phyloP scores from a whole-genome alignment of 2,113 vertebrate genomes.

The Bos indicus region DNA sequence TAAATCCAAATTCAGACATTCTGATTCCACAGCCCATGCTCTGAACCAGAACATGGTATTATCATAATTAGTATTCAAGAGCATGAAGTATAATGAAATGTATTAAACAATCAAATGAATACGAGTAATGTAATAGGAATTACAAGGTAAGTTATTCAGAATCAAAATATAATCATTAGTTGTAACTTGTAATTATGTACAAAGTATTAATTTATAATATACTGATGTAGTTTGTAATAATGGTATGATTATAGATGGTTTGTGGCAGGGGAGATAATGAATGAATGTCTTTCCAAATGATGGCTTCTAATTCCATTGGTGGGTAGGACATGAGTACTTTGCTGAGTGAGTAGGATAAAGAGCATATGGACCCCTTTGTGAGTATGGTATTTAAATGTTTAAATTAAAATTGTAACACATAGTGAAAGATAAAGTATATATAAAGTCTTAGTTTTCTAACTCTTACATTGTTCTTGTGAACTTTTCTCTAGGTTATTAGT shows the following conservation, averaged over 20 bases:
- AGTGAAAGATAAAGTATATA: neutral
- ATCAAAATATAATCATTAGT: neutral
- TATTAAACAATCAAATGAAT: constrained; percentile 96
- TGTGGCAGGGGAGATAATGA: neutral
- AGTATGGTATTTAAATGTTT: neutral
- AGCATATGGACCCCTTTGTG: neutral
- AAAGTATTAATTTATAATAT: neutral
- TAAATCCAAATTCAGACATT: neutral
- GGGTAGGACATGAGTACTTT: neutral
- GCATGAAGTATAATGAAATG: neutral
- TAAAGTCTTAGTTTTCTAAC: neutral
- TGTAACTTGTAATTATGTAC: neutral
- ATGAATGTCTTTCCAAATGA: neutral
- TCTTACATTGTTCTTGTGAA: constrained; percentile 91
- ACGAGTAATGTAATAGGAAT: constrained; percentile 99
- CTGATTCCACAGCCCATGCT: neutral
- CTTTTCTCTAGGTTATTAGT: constrained; percentile 89
- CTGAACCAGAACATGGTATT: neutral
- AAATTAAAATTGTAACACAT: neutral
- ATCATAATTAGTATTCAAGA: neutral
- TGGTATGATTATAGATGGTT: neutral
- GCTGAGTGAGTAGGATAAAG: neutral
- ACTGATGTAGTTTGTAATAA: neutral
- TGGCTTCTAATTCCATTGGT: neutral
- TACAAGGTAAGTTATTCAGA: constrained; percentile 88